These are phyloP conservation scores for Eupsittula cactorum DNA, from an alignment of 2,113 vertebrate species.

Conservation along the genomic window DNA sequence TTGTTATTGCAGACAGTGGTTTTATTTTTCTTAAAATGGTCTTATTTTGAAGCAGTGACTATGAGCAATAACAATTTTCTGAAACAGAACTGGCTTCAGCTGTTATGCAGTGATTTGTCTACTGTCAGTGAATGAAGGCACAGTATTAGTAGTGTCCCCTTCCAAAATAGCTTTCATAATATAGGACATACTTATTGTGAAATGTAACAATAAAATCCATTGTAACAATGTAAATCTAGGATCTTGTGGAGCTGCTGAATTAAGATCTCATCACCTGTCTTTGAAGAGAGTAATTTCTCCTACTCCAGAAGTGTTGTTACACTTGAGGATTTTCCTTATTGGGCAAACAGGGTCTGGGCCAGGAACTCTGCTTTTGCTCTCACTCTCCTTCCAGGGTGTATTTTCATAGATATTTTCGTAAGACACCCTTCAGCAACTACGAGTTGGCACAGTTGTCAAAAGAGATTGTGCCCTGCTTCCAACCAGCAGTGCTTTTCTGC, in stretches of 20 bases:
- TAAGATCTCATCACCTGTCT: neutral
- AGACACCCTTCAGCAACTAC: neutral
- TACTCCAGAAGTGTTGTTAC: rapidly evolving
- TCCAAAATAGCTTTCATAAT: neutral
- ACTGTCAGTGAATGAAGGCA: neutral
- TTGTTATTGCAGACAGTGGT: neutral
- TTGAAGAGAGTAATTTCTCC: neutral
- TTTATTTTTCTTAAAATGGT: neutral
- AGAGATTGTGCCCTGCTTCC: neutral
- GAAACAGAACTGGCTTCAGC: neutral
- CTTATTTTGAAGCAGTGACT: neutral
- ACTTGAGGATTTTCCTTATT: neutral
- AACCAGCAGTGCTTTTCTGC: neutral
- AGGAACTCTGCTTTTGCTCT: neutral
- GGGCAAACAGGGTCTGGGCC: neutral
- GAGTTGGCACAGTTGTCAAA: neutral
- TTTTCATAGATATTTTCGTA: neutral
- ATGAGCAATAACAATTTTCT: neutral
- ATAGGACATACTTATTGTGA: neutral
- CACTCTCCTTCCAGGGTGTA: neutral
- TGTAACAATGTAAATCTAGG: neutral
- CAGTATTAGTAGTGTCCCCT: neutral
- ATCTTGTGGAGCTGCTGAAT: neutral
- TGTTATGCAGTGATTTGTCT: neutral
- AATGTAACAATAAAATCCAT: neutral